Evolutionary conservation across 2,113 vertebrate species (phyloP).

Genomic region (Ovis aries): ARS-UI_Ramb_v3.0 NC_056073.1:11966001-11966500

Average conservation of each 20-base stretch:
- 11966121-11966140: fast-evolving
- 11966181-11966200: neutral
- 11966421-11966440: neutral
- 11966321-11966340: neutral
- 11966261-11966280: neutral
- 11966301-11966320: neutral
- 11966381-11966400: neutral
- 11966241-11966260: neutral
- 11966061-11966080: neutral
- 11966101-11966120: neutral
- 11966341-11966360: neutral
- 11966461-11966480: neutral
- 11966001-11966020: slow-evolving; percentile 3
- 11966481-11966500: neutral
- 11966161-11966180: neutral
- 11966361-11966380: neutral
- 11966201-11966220: neutral
- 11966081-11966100: too few species aligned
- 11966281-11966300: neutral
- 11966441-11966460: neutral
- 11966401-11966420: neutral
- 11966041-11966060: neutral
- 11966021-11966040: neutral
- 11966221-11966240: neutral
- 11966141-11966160: neutral